Evolutionary conservation across 2,113 vertebrate genomes (phyloP), one percentile per base, ranked within the genome.

Genomic region (Scartelaos histophorus): DNA sequence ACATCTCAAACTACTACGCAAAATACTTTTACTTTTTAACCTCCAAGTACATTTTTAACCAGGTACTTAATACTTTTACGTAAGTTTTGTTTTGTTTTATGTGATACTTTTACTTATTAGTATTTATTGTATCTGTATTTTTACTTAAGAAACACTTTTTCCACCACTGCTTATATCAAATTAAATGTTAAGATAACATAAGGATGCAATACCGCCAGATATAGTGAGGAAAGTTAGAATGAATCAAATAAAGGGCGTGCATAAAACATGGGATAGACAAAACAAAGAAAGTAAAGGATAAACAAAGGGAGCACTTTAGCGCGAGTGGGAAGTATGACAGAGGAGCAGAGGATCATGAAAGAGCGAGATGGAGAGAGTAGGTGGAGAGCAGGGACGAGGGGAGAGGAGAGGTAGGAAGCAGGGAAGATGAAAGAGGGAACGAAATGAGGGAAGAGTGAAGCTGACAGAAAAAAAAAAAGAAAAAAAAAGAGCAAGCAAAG

Each of bases 341-440:
- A 76, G 62, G 86, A 82, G 80, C 62, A 38, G 21, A 64, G 79
- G 81, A 88, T 54, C 51, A n/a, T 85, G 84, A 88, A 85, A 87
- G 86, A 79, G 79, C 62, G 87, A 85, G 85, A 85, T 17, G 70
- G 7, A 17, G 16, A 82, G 87, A 91, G 91, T 88, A 89, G 86
- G 88, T 86, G 89, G 88, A 88, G 87, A 89, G 83, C 82, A 89
- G 89, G 87, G 86, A 88, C 85, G 87, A 83, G 80, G 65, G 81
- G 76, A 85, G 79, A 81, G 75, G 76, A 85, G 73, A 87, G 75
- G 88, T 79, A 84, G 81, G 88, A 87, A 80, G 80, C 13, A 13
- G 19, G 61, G 19, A 66, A 89, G 90, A 85, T 89, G 85, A 87
- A 90, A 87, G 51, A 54, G 81, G 57, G 58, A 66, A 51, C 45